Base-by-base conservation (phyloP, 1,140 invertebrate genomes). In the Nixonia krombeini region DNA sequence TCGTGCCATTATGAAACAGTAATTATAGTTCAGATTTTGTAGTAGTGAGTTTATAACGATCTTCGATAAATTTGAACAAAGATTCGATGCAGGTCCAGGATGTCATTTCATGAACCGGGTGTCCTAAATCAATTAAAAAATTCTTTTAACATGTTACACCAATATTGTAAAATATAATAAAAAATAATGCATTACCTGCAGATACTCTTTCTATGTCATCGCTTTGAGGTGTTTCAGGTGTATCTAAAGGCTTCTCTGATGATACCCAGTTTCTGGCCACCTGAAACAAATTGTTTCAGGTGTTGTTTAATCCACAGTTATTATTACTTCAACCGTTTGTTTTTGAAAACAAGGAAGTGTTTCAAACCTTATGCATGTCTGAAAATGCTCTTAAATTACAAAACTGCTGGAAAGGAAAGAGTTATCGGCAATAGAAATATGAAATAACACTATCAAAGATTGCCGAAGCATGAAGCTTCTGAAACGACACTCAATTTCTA, bases 31-130 rank as follows among this genome's bases (percentile, higher is more conserved):
- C 46, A 1, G 17, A 21, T 37, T 12, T 33, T 37, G n/a, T 41
- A 41, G 23, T 33, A 6, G 33, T 2, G 12, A 25, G 46, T 10
- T 40, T 47, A 58, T 84, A 85, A 46, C 74, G 83, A n/a, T 84
- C 64, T 49, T 87, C 80, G 0, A 88, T 53, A 53, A 82, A 88
- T 46, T 81, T 80, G 52, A 88, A 88, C 17, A 89, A 73, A 5
- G 86, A 87, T 31, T 87, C 81, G 29, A 87, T 85, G 18, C 85
- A 83, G 28, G 84, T 75, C 61, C 82, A 86, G 0, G 87, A 87
- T 16, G 86, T 87, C 86, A 87, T 86, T 65, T 88, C 87, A 50
- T 88, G 87, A 49, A 86, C 83, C 4, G 62, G 51, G 67, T 86
- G 84, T 13, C 87, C 83, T 85, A 29, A 65, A 79, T 72, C 31